Conservation (phyloP, 2,113 vertebrate genomes). For the Mus spicilegus region DNA sequence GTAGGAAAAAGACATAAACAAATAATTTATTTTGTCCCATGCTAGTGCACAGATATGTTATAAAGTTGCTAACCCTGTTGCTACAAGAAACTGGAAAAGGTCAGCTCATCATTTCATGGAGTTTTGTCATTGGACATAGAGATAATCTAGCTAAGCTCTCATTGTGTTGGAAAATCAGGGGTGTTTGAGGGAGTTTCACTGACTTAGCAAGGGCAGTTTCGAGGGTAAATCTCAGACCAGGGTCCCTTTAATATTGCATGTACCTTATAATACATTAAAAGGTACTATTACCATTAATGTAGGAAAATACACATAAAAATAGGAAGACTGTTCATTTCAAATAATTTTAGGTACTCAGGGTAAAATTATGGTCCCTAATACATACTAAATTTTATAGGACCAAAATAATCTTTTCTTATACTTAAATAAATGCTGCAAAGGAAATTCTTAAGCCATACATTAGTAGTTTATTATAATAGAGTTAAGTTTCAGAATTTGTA, state of each 20-base stretch:
- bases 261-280: neutral
- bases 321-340: neutral
- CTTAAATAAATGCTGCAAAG: neutral
- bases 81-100: slow-evolving; percentile 34
- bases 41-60: slow-evolving; percentile 25
- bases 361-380: neutral
- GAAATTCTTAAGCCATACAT: neutral
- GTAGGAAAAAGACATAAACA: slow-evolving; percentile 52
- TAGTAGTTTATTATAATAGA: neutral
- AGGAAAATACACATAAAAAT: neutral
- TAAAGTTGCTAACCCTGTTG: neutral
- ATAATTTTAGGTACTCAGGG: neutral
- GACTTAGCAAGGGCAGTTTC: neutral
- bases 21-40: slow-evolving; percentile 62
- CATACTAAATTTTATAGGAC: neutral
- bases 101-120: slow-evolving; percentile 48
- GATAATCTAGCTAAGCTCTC: neutral
- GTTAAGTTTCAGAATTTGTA: neutral
- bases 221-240: neutral
- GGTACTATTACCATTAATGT: neutral
- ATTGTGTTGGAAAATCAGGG: neutral
- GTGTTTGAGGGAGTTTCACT: neutral
- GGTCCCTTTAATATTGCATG: neutral
- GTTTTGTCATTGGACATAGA: slow-evolving; percentile 1
- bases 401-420: neutral